Base-by-base conservation (phyloP, 1,140 invertebrate genomes). In the Aphis gossypii region DNA sequence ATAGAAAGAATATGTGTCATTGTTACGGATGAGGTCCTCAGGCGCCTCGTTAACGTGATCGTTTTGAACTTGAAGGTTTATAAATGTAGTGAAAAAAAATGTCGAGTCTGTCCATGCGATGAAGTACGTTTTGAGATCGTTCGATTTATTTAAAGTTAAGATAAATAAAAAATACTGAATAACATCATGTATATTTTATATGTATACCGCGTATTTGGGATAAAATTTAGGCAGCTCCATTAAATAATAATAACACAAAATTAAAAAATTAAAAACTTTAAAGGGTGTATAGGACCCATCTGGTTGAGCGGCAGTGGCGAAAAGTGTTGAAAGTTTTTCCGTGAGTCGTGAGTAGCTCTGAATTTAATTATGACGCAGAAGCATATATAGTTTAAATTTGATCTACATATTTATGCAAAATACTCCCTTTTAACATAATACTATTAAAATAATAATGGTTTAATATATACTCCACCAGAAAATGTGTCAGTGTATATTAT, bases 311-410 rank as follows among this genome's bases (percentile, higher is more conserved):
- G 20, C 1, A 8, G 6, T n/a, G 86, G 60, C 20, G 2, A 91
- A 91, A 91, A 91, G 90, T 76, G 90, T 92, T 82, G 46, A 92
- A 92, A 92, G 90, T 92, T 92, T 92, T 51, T 92, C 44, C 60
- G 20, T 9, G 20, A 35, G 44, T 51, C n/a, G n/a, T 76, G 68
- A 35, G 44, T 82, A 44, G 90, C 44, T 92, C 30, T 60, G 11
- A 92, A 92, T 92, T 92, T 46, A 18, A 92, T 83, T 92, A 82
- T 46, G 60, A 35, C 25, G 30, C 30, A 14, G 14, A 35, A 38
- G 2, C 5, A 51, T 90, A 41, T 35, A 60, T 54, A 90, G 38
- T 2, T 9, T 83, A 83, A 83, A 23, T 11, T 21, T 7, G 82
- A 2, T 41, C 21, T 83, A 83, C 7, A 11, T 41, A 38, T n/a